Percentiles rank a stretch among this genome's conserved stretches.
phyloP scores from a whole-genome alignment of 2,113 vertebrate species.

The Syngnathus typhle region DNA sequence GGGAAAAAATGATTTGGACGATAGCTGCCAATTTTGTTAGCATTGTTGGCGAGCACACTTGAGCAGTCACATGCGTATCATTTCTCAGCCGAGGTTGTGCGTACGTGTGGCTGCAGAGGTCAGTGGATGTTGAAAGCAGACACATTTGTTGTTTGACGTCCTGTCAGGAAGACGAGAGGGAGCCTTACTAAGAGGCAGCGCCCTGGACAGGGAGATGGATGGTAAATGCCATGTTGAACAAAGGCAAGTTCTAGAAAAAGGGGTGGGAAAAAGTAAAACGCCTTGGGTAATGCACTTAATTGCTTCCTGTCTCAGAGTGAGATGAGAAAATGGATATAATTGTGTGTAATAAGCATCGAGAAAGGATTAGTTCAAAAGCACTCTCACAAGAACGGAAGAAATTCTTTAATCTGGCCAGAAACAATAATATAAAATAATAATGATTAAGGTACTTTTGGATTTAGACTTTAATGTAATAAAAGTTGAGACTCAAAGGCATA shows the following conservation, averaged over 20 bases:
- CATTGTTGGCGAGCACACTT: constrained; percentile 33
- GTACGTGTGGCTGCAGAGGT: constrained; percentile 38
- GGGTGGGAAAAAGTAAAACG: neutral
- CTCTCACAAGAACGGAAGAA: too few species aligned
- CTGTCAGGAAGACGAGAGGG: constrained; percentile 20
- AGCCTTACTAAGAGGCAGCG: constrained; percentile 17
- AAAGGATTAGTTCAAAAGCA: neutral
- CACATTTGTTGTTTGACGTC: constrained; percentile 23
- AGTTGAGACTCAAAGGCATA: too few species aligned
- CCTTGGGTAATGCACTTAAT: constrained; percentile 4
- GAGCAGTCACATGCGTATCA: constrained; percentile 42
- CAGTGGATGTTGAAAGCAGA: constrained; percentile 43
- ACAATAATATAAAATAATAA: neutral
- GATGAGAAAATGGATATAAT: neutral
- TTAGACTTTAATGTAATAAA: too few species aligned
- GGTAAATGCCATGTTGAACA: neutral
- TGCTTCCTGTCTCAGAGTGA: neutral
- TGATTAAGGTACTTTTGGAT: neutral
- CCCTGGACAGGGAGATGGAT: neutral
- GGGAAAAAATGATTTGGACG: constrained; percentile 26
- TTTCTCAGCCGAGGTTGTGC: constrained; percentile 28
- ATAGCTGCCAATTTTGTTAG: constrained; percentile 37
- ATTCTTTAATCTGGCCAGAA: neutral
- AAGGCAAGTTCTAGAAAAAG: neutral
- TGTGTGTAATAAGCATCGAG: neutral